Conservation (phyloP, 2,797 vertebrate species). For the Cheirogaleus major region DNA sequence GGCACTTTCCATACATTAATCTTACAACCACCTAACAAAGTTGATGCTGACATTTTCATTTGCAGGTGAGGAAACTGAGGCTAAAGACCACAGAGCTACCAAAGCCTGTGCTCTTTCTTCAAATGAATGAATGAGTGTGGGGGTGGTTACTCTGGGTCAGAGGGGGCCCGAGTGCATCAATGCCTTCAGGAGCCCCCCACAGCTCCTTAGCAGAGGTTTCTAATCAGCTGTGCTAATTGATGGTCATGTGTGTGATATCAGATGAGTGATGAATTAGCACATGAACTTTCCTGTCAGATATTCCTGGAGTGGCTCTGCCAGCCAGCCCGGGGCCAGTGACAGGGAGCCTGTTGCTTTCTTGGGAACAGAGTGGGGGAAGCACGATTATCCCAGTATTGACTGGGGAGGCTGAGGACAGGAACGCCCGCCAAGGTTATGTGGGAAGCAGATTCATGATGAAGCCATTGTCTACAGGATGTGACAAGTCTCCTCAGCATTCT, state of each 20-base stretch:
- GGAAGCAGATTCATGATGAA: neutral
- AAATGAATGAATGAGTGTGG: neutral
- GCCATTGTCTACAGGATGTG: neutral
- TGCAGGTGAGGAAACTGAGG: neutral
- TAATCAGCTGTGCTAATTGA: neutral
- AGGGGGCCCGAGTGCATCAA: neutral
- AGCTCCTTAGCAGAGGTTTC: neutral
- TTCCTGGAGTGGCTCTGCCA: neutral
- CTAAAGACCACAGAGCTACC: neutral
- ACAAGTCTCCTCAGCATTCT: neutral
- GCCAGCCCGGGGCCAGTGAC: neutral
- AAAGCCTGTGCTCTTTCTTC: neutral
- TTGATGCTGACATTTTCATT: neutral
- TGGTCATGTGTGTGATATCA: neutral
- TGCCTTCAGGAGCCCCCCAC: neutral
- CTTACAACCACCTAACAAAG: neutral
- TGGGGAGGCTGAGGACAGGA: neutral
- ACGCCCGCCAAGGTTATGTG: neutral
- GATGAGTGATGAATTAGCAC: neutral
- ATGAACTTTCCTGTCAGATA: neutral
- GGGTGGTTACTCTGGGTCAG: neutral
- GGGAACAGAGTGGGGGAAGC: neutral
- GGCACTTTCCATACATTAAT: neutral
- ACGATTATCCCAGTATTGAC: neutral
- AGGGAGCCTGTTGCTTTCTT: neutral